Base-by-base conservation (phyloP, 2,888 invertebrate species). In the Eilema sororculum region DNA sequence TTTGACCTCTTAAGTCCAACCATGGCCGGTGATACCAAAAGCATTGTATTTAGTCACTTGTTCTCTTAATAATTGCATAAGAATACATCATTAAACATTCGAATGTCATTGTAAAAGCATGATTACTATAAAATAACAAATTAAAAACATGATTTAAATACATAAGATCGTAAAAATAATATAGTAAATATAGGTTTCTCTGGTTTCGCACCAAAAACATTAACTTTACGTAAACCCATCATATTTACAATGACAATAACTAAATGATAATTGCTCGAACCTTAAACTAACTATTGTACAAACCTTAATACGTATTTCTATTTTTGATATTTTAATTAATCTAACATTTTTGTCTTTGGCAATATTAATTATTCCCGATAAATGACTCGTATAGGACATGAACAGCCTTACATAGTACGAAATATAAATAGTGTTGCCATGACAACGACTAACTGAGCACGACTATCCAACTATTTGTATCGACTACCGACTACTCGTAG, bases 291-390 rank as follows among this genome's bases (percentile, higher is more conserved):
- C 85, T 88, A 90, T 87, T 89, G 90, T 90, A 90, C 90, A 90
- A 89, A 88, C 87, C 78, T 86, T 85, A 81, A 85, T 88, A 87
- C 75, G 62, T 88, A 87, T 75, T 63, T 73, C 84, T 88, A 88
- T 80, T 79, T 79, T 85, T 84, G 83, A 86, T 86, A 85, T 80
- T 79, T 72, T 69, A 80, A 77, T 78, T 70, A 78, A 78, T 79
- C 82, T 89, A 89, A 72, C 78, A 74, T 86, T 77, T 80, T 85
- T 89, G 86, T 90, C 90, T 90, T 90, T 90, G 90, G 90, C 90
- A 89, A 90, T 87, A 86, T 86, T 86, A 83, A 75, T 81, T 82
- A 82, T 78, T 79, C 79, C 82, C 78, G 76, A 80, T 77, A 73
- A 76, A 81, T 82, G 79, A 82, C 83, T 78, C 76, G 69, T 52